Evolutionary conservation across 2,888 invertebrate species (phyloP).

Genomic region (Drosophila gaucha): DNA sequence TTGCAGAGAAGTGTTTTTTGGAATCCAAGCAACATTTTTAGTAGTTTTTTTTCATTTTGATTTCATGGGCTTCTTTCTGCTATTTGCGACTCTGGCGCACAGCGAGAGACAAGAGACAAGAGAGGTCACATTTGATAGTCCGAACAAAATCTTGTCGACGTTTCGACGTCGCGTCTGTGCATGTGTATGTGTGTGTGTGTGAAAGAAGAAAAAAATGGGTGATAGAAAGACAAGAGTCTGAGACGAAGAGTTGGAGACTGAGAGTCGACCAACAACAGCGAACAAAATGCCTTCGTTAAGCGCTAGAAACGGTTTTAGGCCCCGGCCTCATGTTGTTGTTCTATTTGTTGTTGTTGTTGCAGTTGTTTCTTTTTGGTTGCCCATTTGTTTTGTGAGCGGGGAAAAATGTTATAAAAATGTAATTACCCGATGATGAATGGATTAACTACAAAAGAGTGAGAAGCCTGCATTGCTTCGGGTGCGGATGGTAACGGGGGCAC

Average conservation of each 20-base stretch:
- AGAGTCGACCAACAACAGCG: conserved; percentile 61
- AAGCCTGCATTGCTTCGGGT: conserved; percentile 71
- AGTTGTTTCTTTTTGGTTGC: conserved; percentile 56
- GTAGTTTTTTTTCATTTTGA: conserved; percentile 28
- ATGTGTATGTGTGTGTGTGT: conserved; percentile 23
- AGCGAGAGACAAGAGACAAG: conserved; percentile 52
- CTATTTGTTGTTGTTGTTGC: conserved; percentile 35
- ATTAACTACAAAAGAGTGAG: conserved; percentile 76
- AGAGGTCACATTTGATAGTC: conserved; percentile 78
- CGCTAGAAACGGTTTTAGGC: conserved; percentile 72
- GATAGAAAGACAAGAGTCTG: conserved; percentile 52
- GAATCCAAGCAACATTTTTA: conserved; percentile 57
- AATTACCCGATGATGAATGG: conserved; percentile 81
- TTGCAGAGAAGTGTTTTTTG: conserved; percentile 62
- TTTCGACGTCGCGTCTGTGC: conserved; percentile 43
- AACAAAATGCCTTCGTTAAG: conserved; percentile 80
- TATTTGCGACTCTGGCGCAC: conserved; percentile 40
- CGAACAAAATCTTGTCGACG: conserved; percentile 72
- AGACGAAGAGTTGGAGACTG: conserved; percentile 22
- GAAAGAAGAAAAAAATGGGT: conserved; percentile 60
- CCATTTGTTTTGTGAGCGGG: conserved; percentile 73
- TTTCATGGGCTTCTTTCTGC: conserved; percentile 43
- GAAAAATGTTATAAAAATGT: conserved; percentile 80
- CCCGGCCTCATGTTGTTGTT: conserved; percentile 39
- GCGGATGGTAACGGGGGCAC: conserved; percentile 46